Evolutionary conservation across 2,113 vertebrate genomes (phyloP).

Genomic region (Oryzias melastigma): DNA sequence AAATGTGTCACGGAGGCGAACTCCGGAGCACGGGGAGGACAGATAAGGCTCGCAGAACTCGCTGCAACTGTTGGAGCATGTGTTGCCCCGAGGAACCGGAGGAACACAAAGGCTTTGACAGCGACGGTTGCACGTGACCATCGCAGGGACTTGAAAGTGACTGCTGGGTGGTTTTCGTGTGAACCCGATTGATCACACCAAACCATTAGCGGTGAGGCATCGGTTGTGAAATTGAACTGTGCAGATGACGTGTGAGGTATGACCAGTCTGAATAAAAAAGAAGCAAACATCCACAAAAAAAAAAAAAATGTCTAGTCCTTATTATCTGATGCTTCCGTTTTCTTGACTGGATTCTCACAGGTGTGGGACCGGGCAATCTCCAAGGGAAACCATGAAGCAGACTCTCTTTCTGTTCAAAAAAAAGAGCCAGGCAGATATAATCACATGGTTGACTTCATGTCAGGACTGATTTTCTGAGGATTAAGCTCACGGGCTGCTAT

Average conservation of each 20-base stretch:
- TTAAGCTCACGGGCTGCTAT: slow-evolving; percentile 36
- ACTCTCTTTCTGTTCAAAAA: slow-evolving; percentile 34
- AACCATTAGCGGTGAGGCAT: slow-evolving; percentile 52
- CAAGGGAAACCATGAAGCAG: slow-evolving; percentile 19
- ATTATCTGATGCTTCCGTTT: slow-evolving; percentile 8
- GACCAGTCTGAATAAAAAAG: slow-evolving; percentile 40
- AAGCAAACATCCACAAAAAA: slow-evolving; percentile 26
- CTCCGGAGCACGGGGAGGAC: slow-evolving; percentile 31
- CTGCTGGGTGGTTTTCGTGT: slow-evolving; percentile 12
- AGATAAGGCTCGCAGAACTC: slow-evolving; percentile 58
- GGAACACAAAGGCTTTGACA: slow-evolving; percentile 40
- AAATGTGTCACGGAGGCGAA: slow-evolving; percentile 61
- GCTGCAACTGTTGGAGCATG: slow-evolving; percentile 30
- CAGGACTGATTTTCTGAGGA: slow-evolving; percentile 50
- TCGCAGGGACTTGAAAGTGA: slow-evolving; percentile 31
- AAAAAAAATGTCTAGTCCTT: slow-evolving; percentile 3
- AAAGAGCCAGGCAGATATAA: slow-evolving; percentile 42
- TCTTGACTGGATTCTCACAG: slow-evolving; percentile 41
- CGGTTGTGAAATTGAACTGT: slow-evolving; percentile 47
- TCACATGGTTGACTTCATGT: slow-evolving; percentile 35
- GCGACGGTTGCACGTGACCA: slow-evolving; percentile 50
- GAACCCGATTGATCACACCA: slow-evolving; percentile 52
- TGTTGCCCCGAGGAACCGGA: slow-evolving; percentile 44
- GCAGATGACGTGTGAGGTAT: slow-evolving; percentile 53
- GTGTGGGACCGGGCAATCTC: slow-evolving; percentile 42